These are phyloP conservation scores for Poecile atricapillus DNA, from an alignment of 2,113 vertebrate species.

Conservation along the genomic window DNA sequence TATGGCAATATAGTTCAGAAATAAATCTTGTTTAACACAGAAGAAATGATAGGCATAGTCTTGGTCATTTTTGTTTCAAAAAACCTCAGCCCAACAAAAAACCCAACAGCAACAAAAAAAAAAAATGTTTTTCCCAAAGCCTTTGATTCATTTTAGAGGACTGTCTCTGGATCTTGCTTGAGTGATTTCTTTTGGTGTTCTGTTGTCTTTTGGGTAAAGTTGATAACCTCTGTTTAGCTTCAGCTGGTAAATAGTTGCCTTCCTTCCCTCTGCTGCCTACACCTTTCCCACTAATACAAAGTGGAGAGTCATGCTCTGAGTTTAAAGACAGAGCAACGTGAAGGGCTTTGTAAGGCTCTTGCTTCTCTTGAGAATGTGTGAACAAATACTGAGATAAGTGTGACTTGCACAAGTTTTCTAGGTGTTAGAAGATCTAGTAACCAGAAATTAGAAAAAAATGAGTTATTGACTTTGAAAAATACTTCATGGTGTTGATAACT, in stretches of 20 bases:
- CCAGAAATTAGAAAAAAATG: neutral
- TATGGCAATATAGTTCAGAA: neutral
- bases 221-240: neutral
- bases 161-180: neutral
- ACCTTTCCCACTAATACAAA: neutral
- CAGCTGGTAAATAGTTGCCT: neutral
- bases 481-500: neutral
- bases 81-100: neutral
- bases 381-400: neutral
- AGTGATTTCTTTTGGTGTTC: neutral
- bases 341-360: neutral
- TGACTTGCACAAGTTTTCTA: neutral
- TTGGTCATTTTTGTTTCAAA: neutral
- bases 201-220: neutral
- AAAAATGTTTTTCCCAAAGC: neutral
- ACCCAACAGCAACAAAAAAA: fast-evolving
- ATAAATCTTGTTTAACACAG: neutral
- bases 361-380: neutral
- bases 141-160: neutral
- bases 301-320: neutral
- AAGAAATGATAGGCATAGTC: neutral
- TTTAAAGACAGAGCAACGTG: neutral
- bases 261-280: neutral
- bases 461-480: neutral
- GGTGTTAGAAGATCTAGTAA: neutral